Percentiles rank a stretch among this genome's conserved stretches.
These are phyloP conservation scores for Megaustenia siamemsis DNA, from an alignment of 2,888 invertebrate species.

Conservation along the genomic window DNA sequence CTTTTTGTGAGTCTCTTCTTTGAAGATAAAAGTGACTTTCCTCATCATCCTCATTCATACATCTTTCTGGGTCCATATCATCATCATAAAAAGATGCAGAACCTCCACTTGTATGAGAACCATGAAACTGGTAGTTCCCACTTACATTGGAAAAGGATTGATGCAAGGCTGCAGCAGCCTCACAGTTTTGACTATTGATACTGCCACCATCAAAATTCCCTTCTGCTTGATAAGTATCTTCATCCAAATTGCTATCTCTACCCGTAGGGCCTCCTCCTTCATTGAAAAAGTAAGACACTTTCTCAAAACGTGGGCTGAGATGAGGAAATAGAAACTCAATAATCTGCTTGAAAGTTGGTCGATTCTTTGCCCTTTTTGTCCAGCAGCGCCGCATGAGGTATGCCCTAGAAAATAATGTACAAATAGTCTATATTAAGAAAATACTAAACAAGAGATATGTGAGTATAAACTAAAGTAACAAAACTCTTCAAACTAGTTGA, in stretches of 20 bases:
- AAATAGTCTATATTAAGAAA: constrained; percentile 4
- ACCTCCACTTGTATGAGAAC: constrained; percentile 26
- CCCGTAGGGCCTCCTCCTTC: constrained; percentile 64
- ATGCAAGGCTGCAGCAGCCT: constrained; percentile 59
- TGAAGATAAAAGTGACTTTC: not conserved
- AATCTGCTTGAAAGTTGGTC: constrained; percentile 89
- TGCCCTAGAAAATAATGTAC: constrained; percentile 82
- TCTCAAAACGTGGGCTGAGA: constrained; percentile 84
- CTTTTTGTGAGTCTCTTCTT: constrained; percentile 47
- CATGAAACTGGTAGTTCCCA: constrained; percentile 8
- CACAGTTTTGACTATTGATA: constrained; percentile 51
- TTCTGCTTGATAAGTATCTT: constrained; percentile 12
- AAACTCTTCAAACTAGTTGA: no score
- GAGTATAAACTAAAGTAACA: no score
- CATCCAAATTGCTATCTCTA: constrained; percentile 16
- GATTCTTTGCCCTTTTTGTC: constrained; percentile 88
- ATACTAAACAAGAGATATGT: not conserved
- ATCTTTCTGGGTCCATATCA: constrained; percentile 4
- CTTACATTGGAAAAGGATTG: constrained; percentile 53
- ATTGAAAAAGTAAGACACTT: constrained; percentile 84
- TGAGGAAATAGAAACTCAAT: constrained; percentile 87
- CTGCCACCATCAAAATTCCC: constrained; percentile 36
- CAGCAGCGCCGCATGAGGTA: constrained; percentile 95
- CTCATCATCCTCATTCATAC: constrained; percentile 19
- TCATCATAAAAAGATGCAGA: constrained; percentile 38